Base-by-base conservation (phyloP, 2,113 vertebrate genomes). In the Onychostruthus taczanowskii region DNA sequence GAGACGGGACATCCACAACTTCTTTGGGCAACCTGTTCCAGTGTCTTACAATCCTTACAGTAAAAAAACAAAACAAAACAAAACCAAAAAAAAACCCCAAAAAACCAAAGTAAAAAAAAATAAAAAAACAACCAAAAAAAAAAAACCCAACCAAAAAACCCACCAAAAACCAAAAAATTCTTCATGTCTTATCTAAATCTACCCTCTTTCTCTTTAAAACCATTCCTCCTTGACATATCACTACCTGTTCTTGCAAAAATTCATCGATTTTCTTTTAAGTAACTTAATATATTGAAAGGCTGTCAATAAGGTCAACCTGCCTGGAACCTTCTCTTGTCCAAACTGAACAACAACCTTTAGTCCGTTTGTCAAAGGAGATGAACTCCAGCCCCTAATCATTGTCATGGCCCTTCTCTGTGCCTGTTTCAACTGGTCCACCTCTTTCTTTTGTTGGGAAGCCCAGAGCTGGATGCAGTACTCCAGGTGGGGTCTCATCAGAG, bases 1-100 rank as follows among this genome's bases (percentile, higher is more conserved):
- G n/a, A 3, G 12, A n/a, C 0, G 1, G 12, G 6, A 5, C 9
- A 83, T 16, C 46, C 28, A 46, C 44, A 62, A 0, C 9, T 55
- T 61, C 46, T 50, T 59, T 66, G 53, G 53, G 4, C 10, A 75
- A 47, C 9, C 0, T 73, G 1, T 41, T 41, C 5, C 8, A 41
- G 19, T 41, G 24, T 37, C 7, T 83, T 24, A 53, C 15, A 47
- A 59, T 39, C 2, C 28, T n/a, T 37, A 55, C 1, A 0, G 1
- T 50, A 30, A 85, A 56, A 70, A 62, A 64, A 11, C 2, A 9
- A 21, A 2, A n/a, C n/a, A n/a, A n/a, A 8, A 39, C 4, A 39
- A 39, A 39, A 37, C 39, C 39, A 39, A 39, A 39, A 39, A 11
- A 39, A 39, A 10, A 10, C 39, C 39, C 11, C 11, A 37, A 37